A percentile compares a stretch with the other conserved stretches of the same genome.
These are phyloP conservation scores for Gadopsis marmoratus DNA, from an alignment of 2,797 vertebrate genomes.

Conservation along the genomic window DNA sequence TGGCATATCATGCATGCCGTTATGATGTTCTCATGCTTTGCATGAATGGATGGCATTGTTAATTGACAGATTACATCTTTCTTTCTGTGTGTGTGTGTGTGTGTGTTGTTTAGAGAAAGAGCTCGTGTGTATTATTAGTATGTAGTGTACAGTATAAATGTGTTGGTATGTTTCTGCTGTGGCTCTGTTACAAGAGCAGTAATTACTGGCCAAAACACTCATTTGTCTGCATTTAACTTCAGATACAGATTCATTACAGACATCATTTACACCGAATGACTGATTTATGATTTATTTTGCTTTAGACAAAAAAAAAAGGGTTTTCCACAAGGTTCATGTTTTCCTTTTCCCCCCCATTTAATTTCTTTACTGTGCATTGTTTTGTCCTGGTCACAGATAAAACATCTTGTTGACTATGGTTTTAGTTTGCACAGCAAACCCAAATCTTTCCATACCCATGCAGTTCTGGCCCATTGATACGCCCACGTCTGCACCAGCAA, in stretches of 20 bases:
- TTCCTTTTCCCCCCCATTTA: not conserved
- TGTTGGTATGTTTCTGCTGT: not conserved
- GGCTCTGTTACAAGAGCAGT: conserved; percentile 19
- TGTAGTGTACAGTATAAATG: not conserved
- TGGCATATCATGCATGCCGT: conserved; percentile 41
- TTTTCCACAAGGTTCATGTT: not conserved
- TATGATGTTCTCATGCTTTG: conserved; percentile 46
- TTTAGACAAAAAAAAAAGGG: conserved; percentile 8
- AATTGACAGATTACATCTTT: conserved; percentile 38
- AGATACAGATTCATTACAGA: not conserved
- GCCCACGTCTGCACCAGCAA: not conserved
- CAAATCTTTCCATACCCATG: conserved; percentile 38
- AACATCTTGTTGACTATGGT: conserved; percentile 22
- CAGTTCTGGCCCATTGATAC: conserved; percentile 6
- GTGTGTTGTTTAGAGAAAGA: conserved; percentile 1
- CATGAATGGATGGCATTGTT: conserved; percentile 67
- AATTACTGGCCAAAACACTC: conserved; percentile 9
- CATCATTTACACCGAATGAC: conserved; percentile 1
- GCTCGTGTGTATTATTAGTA: not conserved
- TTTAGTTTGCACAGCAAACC: conserved; percentile 26
- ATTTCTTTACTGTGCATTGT: not conserved
- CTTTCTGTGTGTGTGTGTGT: conserved; percentile 4
- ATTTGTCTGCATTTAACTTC: conserved; percentile 2
- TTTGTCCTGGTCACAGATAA: conserved; percentile 8
- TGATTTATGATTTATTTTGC: conserved; percentile 2